Evolutionary conservation across 2,797 vertebrate genomes (phyloP).

Genomic region (Pampus argenteus): DNA sequence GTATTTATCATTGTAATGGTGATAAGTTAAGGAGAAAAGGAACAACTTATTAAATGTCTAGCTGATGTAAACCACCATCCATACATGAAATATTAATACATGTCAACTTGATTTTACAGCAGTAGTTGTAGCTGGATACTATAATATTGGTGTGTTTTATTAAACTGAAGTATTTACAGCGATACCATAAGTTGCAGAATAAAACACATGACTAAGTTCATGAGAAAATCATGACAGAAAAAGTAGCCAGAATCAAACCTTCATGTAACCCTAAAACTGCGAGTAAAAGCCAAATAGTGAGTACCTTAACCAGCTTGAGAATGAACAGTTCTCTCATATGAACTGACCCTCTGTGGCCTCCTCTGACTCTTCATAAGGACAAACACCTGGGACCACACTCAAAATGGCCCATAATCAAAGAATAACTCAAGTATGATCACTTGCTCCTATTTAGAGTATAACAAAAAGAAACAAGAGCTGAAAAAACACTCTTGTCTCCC

Average conservation of each 20-base stretch:
- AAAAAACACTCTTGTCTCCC: slow-evolving; percentile 18
- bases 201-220: neutral
- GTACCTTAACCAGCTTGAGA: slow-evolving; percentile 14
- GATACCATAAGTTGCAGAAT: neutral
- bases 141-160: slow-evolving; percentile 1
- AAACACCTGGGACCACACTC: slow-evolving; percentile 13
- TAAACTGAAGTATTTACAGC: neutral
- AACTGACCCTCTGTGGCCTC: slow-evolving; percentile 20
- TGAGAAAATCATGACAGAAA: neutral
- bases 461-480: slow-evolving; percentile 38
- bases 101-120: slow-evolving; percentile 1
- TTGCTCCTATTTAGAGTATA: slow-evolving; percentile 15
- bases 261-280: neutral
- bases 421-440: slow-evolving; percentile 35
- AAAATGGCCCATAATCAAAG: slow-evolving; percentile 6
- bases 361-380: slow-evolving; percentile 5
- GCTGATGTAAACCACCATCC: neutral
- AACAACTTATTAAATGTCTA: slow-evolving; percentile 4
- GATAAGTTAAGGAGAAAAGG: slow-evolving; percentile 21
- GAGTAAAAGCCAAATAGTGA: neutral
- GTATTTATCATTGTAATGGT: slow-evolving; percentile 19
- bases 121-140: neutral
- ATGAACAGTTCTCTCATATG: slow-evolving; percentile 27
- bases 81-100: neutral
- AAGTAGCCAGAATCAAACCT: neutral